Percentiles rank a stretch among this genome's conserved stretches.
These are phyloP conservation scores for Phengaris arion DNA, from an alignment of 2,888 invertebrate species.

Conservation along the genomic window DNA sequence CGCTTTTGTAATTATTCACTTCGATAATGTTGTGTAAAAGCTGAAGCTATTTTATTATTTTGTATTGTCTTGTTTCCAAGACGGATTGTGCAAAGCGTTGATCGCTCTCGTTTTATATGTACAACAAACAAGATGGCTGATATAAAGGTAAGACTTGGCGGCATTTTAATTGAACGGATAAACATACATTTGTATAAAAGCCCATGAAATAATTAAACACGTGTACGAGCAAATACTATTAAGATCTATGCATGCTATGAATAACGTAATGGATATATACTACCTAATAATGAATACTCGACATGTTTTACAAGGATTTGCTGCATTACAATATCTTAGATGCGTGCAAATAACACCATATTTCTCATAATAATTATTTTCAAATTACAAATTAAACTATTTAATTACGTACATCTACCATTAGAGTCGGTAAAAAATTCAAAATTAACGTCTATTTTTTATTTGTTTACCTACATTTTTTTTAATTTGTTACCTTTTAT, in stretches of 20 bases:
- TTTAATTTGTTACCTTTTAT: not conserved
- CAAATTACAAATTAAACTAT: not conserved
- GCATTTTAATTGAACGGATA: slow-evolving; percentile 74
- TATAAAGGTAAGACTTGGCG: slow-evolving; percentile 77
- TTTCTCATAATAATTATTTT: not conserved
- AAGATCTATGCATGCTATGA: not conserved
- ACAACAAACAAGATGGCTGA: slow-evolving; percentile 73
- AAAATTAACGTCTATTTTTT: slow-evolving; percentile 22
- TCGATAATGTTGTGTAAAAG: slow-evolving; percentile 52
- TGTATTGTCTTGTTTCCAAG: slow-evolving; percentile 53
- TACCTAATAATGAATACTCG: not conserved
- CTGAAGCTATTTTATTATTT: slow-evolving; percentile 47
- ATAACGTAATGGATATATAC: not conserved
- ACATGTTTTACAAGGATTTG: not conserved
- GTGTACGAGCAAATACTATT: not conserved
- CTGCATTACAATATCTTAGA: not conserved
- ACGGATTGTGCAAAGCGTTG: slow-evolving; percentile 59
- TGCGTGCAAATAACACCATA: not conserved
- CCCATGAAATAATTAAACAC: not conserved
- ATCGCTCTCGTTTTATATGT: slow-evolving; percentile 59
- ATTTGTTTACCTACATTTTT: slow-evolving; percentile 11
- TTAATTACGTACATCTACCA: not conserved
- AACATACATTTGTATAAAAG: slow-evolving; percentile 46
- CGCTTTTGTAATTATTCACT: slow-evolving; percentile 43
- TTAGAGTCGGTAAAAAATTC: not conserved